Evolutionary conservation across 2,113 vertebrate species (phyloP), one percentile per base, ranked within the genome.

Genomic region (Alexandromys fortis): DNA sequence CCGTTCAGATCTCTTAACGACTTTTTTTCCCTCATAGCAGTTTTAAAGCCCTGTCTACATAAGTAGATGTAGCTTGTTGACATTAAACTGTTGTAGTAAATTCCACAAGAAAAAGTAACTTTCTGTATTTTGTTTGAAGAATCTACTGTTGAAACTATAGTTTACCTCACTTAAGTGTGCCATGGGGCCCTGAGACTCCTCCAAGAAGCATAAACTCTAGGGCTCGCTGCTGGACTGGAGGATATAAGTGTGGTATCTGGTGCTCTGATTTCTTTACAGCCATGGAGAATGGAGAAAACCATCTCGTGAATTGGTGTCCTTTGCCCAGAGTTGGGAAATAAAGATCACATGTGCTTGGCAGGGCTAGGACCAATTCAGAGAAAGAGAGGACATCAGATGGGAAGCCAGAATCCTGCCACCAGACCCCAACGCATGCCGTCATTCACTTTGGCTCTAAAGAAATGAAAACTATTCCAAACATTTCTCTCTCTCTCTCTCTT

Each of bases 361-460:
- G 35, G 83, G 47, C 47, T 47, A 89, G 91, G 87, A 33, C n/a
- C 12, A 85, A 88, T 76, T 78, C 79, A 67, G 75, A 79, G 58
- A 86, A 89, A 83, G 47, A 79, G 85, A 72, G 42, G n/a, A 14
- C 26, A 61, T 63, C 22, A 38, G 72, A 77, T 75, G 47, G 65
- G 92, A 92, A 92, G 26, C 8, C 19, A 88, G 76, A 76, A 76
- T 75, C 91, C n/a, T 70, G 67, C 86, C 81, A 93, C 61, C 55
- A 13, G 38, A 78, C 89, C 73, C 30, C 26, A 89, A 33, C 17
- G 67, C 61, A 61, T 30, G 58, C 0, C 67, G 11, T 68, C 49
- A 76, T 76, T 96, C 24, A 75, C 33, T 70, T 94, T 88, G 70
- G 52, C 17, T 90, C 26, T 65, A 85, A 97, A 93, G 47, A 93